Conservation (phyloP, 2,113 vertebrate genomes). For the Eurystomus gularis region DNA sequence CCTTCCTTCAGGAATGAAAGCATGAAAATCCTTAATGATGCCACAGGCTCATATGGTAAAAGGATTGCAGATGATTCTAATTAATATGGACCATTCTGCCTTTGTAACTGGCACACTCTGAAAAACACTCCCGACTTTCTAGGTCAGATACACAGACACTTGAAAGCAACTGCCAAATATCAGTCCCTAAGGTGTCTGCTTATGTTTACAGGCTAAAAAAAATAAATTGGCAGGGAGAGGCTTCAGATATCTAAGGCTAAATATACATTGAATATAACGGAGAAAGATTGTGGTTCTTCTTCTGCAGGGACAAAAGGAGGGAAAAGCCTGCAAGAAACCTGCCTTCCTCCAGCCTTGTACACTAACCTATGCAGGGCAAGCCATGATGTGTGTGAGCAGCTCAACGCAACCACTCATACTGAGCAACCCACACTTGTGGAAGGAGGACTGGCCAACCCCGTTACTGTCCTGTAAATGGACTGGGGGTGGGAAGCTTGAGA, state of each 20-base stretch:
- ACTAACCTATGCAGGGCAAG: background rate
- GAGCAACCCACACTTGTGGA: background rate
- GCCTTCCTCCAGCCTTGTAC: background rate
- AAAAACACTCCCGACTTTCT: constrained; percentile 48
- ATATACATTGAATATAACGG: background rate
- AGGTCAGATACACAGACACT: constrained; percentile 40
- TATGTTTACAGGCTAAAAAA: background rate
- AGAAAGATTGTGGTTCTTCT: background rate
- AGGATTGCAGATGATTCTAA: constrained; percentile 60
- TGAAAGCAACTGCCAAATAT: constrained; percentile 46
- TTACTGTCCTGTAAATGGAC: background rate
- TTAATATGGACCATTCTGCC: constrained; percentile 44
- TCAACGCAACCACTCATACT: background rate
- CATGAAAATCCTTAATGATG: constrained; percentile 62
- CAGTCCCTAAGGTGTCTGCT: constrained; percentile 33
- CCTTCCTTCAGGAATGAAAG: constrained; percentile 54
- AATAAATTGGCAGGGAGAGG: background rate
- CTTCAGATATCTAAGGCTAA: background rate
- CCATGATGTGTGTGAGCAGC: background rate
- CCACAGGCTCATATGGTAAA: constrained; percentile 49
- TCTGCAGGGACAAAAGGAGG: background rate
- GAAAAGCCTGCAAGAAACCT: background rate
- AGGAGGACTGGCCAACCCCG: background rate
- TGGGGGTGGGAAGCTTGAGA: background rate
- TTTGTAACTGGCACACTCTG: background rate